Base-by-base conservation (phyloP, 1,140 invertebrate genomes). In the Lanistes nyassanus region DNA sequence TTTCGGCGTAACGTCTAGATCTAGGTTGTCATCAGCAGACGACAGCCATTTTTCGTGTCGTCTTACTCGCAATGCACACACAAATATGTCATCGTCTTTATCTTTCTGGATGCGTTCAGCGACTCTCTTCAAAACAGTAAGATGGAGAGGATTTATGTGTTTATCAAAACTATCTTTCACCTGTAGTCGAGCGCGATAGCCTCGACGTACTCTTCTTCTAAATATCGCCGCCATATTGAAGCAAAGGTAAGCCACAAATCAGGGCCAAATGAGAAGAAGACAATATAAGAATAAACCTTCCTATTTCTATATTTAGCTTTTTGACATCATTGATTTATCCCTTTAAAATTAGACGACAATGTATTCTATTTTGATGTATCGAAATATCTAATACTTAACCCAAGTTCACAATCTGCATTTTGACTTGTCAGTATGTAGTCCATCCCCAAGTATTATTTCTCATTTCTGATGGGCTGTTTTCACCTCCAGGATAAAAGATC, bases 71-170 rank as follows among this genome's bases (percentile, higher is more conserved):
- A 79, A 29, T 39, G 75, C 78, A 65, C 75, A 76, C 3, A 79
- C 67, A 42, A 79, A 77, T 29, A 75, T 76, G 23, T 77, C 64
- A 60, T 79, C 78, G 39, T 79, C 75, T 13, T 16, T 66, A 2
- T 58, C 36, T 51, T 75, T 77, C 39, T 71, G 71, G 21, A 79
- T 68, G 0, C 65, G 55, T 39, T 47, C 53, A 21, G 74, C 76
- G 16, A 67, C 66, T 5, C 51, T 31, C 51, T 56, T 70, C 19
- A 74, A 76, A 37, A 80, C 56, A n/a, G 53, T 74, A 47, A 80
- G 67, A 74, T 80, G 79, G 31, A 80, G 72, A 36, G 74, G 76
- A 51, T 80, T 78, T 34, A 76, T 76, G 4, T 55, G 55, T 42
- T 26, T 29, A 5, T 79, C 55, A 26, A 36, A 72, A 6, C 34